These are phyloP conservation scores for Empidonax traillii DNA, from an alignment of 2,113 vertebrate genomes.

Conservation along the genomic window DNA sequence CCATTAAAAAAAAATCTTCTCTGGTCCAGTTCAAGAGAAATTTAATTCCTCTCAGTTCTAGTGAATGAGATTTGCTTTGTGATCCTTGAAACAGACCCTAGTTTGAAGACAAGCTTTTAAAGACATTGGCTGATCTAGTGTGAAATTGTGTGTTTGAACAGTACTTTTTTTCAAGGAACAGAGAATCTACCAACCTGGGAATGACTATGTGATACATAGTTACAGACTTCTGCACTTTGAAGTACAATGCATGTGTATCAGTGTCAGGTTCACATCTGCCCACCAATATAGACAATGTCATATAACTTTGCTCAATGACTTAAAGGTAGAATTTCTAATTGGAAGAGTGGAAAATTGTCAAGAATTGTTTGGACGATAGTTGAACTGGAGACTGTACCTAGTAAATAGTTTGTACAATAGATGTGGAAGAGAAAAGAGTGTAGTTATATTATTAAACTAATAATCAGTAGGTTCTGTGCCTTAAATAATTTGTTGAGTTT, in stretches of 20 bases:
- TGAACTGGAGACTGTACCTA: neutral
- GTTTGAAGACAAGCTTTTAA: neutral
- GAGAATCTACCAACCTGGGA: neutral
- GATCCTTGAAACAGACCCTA: neutral
- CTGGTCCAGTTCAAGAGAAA: neutral
- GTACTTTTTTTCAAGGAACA: neutral
- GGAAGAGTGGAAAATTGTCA: neutral
- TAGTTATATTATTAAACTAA: neutral
- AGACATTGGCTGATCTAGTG: neutral
- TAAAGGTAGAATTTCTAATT: neutral
- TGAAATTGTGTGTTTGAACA: neutral
- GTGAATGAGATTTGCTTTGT: neutral
- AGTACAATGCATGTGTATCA: accelerated
- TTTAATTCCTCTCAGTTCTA: neutral
- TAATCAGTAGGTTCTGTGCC: neutral
- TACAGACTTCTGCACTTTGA: neutral
- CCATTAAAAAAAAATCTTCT: neutral
- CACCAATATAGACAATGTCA: neutral
- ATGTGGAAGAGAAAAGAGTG: neutral
- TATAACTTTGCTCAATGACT: neutral
- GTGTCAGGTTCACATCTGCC: neutral
- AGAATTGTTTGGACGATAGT: neutral
- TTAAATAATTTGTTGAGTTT: neutral
- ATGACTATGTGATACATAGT: neutral
- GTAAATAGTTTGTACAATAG: neutral